phyloP scores from a whole-genome alignment of 2,888 invertebrate species.

The Leptopilina drosophilae region DNA sequence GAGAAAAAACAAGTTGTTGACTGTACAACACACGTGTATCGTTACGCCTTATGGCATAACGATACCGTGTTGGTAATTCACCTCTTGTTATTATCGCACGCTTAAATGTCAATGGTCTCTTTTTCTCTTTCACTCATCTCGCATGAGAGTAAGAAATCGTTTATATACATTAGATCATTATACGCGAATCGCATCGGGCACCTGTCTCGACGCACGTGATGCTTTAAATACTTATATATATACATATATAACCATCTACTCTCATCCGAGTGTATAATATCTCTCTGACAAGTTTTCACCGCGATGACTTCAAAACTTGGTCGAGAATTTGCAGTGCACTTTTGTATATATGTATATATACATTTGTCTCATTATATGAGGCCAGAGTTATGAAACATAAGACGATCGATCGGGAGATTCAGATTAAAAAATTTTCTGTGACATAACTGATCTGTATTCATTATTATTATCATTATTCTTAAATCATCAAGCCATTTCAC shows the following conservation, averaged over 20 bases:
- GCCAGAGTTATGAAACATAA: conserved; percentile 57
- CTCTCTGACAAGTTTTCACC: too few relatives aligned
- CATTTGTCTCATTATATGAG: conserved; percentile 59
- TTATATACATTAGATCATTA: background rate
- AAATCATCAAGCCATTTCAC: too few relatives aligned
- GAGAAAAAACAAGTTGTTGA: background rate
- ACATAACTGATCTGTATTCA: background rate
- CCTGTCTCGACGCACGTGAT: conserved; percentile 8
- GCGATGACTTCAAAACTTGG: background rate
- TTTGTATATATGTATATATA: background rate
- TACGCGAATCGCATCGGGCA: background rate
- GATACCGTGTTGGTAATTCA: conserved; percentile 58
- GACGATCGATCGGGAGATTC: conserved; percentile 4
- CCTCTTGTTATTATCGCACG: conserved; percentile 64
- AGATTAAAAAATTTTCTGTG: conserved; percentile 10
- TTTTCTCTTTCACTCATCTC: conserved; percentile 43
- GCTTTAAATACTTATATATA: background rate
- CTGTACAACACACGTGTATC: conserved; percentile 20
- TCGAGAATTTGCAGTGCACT: conserved; percentile 59
- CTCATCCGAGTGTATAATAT: too few relatives aligned
- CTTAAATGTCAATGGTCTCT: conserved; percentile 69
- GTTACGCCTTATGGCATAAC: conserved; percentile 37
- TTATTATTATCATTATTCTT: conserved; percentile 15
- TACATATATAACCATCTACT: too few relatives aligned
- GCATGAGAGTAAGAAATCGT: too few relatives aligned